Percentiles rank a stretch among this genome's conserved stretches.
phyloP scores from a whole-genome alignment of 2,113 vertebrate species.

The Taxidea taxus region DNA sequence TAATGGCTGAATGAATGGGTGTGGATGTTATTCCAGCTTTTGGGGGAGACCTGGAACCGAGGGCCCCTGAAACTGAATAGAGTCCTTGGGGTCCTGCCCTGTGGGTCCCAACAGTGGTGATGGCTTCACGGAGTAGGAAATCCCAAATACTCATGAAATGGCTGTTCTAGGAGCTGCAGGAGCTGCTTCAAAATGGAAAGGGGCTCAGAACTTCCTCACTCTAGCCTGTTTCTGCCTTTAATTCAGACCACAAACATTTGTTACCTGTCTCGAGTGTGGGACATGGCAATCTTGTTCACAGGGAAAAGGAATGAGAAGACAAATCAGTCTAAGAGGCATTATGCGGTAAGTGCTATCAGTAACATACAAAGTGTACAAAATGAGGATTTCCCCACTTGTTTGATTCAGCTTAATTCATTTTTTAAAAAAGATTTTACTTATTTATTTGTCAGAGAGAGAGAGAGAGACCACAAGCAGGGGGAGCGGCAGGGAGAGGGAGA shows the following conservation, averaged over 20 bases:
- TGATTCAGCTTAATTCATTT: neutral
- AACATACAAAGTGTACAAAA: neutral
- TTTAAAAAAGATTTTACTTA: too few relatives aligned
- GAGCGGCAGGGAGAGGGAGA: too few relatives aligned
- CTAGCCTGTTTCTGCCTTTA: neutral
- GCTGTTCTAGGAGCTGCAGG: neutral
- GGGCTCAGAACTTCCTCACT: neutral
- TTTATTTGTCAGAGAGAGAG: too few relatives aligned
- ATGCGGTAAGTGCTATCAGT: neutral
- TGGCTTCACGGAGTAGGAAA: neutral
- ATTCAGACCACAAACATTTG: neutral
- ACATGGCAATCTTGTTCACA: neutral
- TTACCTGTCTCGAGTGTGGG: neutral
- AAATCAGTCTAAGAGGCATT: neutral
- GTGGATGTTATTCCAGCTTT: neutral
- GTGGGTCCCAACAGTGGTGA: neutral
- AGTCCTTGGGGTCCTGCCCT: neutral
- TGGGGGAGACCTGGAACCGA: neutral
- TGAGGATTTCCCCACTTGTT: neutral
- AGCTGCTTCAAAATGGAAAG: neutral
- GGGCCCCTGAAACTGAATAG: neutral
- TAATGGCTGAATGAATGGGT: neutral
- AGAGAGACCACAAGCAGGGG: too few relatives aligned
- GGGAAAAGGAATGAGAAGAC: neutral
- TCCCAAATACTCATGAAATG: neutral